A percentile compares a stretch with the other conserved stretches of the same genome.
Conservation (phyloP, 2,888 invertebrate species). For the Ethmia dodecea region DNA sequence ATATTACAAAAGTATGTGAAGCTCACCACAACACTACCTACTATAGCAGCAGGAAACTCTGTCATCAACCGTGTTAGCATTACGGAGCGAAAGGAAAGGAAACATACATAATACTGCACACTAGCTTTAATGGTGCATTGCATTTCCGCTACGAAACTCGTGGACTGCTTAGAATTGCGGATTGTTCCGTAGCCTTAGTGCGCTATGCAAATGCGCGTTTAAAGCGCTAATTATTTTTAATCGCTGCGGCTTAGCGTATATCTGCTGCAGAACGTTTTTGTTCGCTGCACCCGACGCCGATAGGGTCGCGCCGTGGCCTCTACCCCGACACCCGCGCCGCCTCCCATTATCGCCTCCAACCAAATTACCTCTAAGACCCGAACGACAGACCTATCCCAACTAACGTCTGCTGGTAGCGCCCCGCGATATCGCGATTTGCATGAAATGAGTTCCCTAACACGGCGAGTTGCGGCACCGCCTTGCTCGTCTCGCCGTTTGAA, state of each 20-base stretch:
- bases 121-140: too few relatives aligned
- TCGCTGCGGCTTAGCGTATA: constrained; percentile 37
- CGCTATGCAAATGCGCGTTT: constrained; percentile 38
- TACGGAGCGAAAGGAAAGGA: too few relatives aligned
- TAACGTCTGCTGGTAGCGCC: constrained; percentile 24
- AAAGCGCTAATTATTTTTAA: constrained; percentile 62
- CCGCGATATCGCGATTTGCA: constrained; percentile 48
- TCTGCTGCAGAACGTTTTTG: constrained; percentile 32
- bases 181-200: too few relatives aligned
- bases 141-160: constrained; percentile 12
- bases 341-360: constrained; percentile 38
- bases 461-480: constrained; percentile 21
- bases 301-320: constrained; percentile 20
- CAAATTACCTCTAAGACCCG: constrained; percentile 39
- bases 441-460: constrained; percentile 45
- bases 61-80: too few relatives aligned
- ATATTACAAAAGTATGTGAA: too few relatives aligned
- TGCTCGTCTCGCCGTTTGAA: constrained; percentile 20
- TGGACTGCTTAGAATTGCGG: constrained; percentile 16
- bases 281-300: constrained; percentile 13
- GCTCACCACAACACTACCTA: too few relatives aligned
- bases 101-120: too few relatives aligned
- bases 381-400: constrained; percentile 31
- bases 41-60: too few relatives aligned
- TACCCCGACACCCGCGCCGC: constrained; percentile 27